These are phyloP conservation scores for Mylabris phalerata DNA, from an alignment of 1,140 invertebrate genomes.

Conservation along the genomic window DNA sequence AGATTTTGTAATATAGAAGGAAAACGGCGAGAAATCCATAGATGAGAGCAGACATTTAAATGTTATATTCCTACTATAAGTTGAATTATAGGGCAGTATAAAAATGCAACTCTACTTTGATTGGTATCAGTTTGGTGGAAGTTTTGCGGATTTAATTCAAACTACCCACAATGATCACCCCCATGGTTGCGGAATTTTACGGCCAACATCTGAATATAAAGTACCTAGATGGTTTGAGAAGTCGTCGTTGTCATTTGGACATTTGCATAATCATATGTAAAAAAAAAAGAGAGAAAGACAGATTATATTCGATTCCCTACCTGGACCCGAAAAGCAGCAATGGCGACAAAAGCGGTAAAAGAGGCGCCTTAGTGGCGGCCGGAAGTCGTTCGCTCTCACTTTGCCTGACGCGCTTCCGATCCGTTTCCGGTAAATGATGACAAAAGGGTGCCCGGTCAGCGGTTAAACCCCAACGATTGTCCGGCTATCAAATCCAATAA, in stretches of 20 bases:
- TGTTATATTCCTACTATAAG: constrained; percentile 17
- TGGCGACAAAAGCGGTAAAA: neutral
- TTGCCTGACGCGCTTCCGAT: constrained; percentile 17
- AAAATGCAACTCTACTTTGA: constrained; percentile 30
- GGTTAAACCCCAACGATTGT: constrained; percentile 9
- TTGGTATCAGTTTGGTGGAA: constrained; percentile 25
- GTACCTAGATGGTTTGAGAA: constrained; percentile 1
- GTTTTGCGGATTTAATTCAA: constrained; percentile 25
- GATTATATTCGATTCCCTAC: constrained; percentile 1
- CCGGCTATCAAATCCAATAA: too few relatives aligned
- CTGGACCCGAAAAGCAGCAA: constrained; percentile 1
- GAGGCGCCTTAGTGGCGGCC: constrained; percentile 11
- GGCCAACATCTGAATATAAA: constrained; percentile 21
- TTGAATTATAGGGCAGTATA: constrained; percentile 24
- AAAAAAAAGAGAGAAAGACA: neutral
- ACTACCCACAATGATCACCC: neutral
- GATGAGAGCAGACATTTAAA: constrained; percentile 9
- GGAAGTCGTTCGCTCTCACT: constrained; percentile 14
- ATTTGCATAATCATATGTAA: constrained; percentile 29
- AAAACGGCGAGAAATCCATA: too few relatives aligned
- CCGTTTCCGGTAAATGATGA: constrained; percentile 9
- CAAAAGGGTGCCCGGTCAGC: constrained; percentile 20
- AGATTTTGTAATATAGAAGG: constrained; percentile 15
- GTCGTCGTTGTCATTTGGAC: neutral
- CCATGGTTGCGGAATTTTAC: constrained; percentile 10